Evolutionary conservation across 2,888 invertebrate genomes (phyloP).

Genomic region (Globia sparganii): DNA sequence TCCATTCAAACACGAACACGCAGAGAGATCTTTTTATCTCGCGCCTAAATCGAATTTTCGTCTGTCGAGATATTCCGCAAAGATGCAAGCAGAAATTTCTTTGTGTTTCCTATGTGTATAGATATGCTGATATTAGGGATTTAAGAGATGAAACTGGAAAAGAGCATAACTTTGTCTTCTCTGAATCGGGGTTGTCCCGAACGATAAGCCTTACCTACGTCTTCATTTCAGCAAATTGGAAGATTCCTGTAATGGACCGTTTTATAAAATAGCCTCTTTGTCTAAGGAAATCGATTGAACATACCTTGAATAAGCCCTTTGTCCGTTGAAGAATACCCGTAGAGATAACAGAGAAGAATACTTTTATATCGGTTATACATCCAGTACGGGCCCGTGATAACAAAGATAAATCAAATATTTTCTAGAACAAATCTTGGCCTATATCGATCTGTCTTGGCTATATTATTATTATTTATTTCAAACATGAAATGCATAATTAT

Average conservation of each 20-base stretch:
- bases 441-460: background rate
- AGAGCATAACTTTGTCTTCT: slow-evolving; percentile 65
- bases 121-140: slow-evolving; percentile 80
- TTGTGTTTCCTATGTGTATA: slow-evolving; percentile 73
- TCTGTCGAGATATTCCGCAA: slow-evolving; percentile 77
- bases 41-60: slow-evolving; percentile 79
- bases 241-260: slow-evolving; percentile 61
- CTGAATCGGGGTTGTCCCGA: slow-evolving; percentile 43
- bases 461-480: background rate
- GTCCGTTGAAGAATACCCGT: slow-evolving; percentile 42
- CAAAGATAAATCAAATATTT: slow-evolving; percentile 26
- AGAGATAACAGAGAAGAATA: slow-evolving; percentile 47
- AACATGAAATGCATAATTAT: background rate
- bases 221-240: slow-evolving; percentile 63
- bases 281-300: slow-evolving; percentile 57
- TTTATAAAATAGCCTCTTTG: slow-evolving; percentile 61
- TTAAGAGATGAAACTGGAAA: slow-evolving; percentile 70
- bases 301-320: slow-evolving; percentile 55
- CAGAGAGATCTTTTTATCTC: slow-evolving; percentile 73
- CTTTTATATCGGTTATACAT: slow-evolving; percentile 30
- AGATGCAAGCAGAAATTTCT: slow-evolving; percentile 79
- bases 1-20: slow-evolving; percentile 69
- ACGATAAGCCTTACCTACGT: slow-evolving; percentile 61
- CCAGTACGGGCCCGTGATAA: slow-evolving; percentile 10
- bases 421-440: background rate